Conservation (phyloP, 2,113 vertebrate genomes). For the Engraulis encrasicolus region DNA sequence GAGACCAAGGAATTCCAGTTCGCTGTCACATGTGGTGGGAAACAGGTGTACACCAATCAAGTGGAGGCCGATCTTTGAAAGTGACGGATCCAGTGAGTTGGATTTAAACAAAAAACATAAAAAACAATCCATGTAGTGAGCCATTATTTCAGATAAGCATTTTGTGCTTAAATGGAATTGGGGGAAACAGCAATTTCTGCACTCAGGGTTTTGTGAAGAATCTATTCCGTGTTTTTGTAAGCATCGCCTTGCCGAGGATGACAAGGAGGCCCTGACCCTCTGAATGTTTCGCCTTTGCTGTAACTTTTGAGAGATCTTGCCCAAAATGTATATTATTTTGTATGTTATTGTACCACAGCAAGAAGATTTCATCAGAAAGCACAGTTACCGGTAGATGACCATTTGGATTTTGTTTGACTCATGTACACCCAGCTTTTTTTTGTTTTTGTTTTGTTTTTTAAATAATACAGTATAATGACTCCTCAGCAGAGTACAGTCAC, state of each 20-base stretch:
- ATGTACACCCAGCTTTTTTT: not conserved
- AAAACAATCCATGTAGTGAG: not conserved
- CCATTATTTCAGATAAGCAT: not conserved
- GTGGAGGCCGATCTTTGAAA: not conserved
- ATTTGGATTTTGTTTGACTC: not conserved
- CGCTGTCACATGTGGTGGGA: not conserved
- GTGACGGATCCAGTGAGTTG: not conserved
- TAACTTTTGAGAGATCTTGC: slow-evolving; percentile 1
- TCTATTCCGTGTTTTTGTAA: slow-evolving; percentile 14
- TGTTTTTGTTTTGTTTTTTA: no score
- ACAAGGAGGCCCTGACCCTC: not conserved
- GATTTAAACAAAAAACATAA: no score
- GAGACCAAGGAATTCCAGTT: not conserved
- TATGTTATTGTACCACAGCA: not conserved
- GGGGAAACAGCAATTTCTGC: not conserved
- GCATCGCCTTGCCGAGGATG: not conserved
- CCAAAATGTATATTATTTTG: slow-evolving; percentile 17
- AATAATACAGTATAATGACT: not conserved
- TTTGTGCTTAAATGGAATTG: not conserved
- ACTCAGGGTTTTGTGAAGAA: slow-evolving; percentile 14
- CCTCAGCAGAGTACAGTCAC: not conserved
- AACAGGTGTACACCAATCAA: not conserved
- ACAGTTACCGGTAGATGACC: slow-evolving; percentile 2
- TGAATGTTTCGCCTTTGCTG: slow-evolving; percentile 15
- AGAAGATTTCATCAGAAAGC: slow-evolving; percentile 12